Percentiles rank a stretch among this genome's conserved stretches.
Conservation (phyloP, 2,113 vertebrate genomes). For the Notarius quadriscutis region DNA sequence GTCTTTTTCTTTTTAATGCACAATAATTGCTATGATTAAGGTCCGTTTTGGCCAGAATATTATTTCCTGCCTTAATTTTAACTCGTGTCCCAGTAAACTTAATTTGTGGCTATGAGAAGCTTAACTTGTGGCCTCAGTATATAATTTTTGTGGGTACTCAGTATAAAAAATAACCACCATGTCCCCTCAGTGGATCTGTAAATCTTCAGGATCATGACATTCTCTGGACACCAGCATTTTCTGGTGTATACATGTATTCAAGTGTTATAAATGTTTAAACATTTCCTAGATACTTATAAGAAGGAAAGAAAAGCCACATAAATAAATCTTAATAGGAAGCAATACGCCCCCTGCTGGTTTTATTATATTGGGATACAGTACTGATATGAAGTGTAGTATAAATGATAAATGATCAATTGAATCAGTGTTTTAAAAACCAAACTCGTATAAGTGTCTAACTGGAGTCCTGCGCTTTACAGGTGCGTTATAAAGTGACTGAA, state of each 20-base stretch:
- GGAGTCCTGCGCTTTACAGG: slow-evolving; percentile 64
- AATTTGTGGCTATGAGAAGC: neutral
- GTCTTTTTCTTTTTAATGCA: neutral
- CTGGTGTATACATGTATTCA: neutral
- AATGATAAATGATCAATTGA: neutral
- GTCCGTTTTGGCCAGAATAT: neutral
- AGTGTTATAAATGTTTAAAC: neutral
- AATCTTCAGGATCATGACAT: neutral
- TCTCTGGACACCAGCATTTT: neutral
- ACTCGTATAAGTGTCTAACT: neutral
- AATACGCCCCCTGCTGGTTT: slow-evolving; percentile 23
- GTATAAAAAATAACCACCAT: neutral
- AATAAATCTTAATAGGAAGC: neutral
- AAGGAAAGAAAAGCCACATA: neutral
- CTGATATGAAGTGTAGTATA: neutral
- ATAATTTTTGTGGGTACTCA: neutral
- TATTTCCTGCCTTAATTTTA: neutral
- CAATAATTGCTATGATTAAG: neutral
- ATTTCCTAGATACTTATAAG: neutral
- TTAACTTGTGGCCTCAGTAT: neutral
- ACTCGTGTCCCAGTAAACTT: neutral
- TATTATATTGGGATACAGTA: neutral
- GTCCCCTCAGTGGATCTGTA: neutral
- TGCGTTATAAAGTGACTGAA: slow-evolving; percentile 80
- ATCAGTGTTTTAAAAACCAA: neutral